phyloP scores from a whole-genome alignment of 2,888 invertebrate species.

The Drosophila tanythrix region DNA sequence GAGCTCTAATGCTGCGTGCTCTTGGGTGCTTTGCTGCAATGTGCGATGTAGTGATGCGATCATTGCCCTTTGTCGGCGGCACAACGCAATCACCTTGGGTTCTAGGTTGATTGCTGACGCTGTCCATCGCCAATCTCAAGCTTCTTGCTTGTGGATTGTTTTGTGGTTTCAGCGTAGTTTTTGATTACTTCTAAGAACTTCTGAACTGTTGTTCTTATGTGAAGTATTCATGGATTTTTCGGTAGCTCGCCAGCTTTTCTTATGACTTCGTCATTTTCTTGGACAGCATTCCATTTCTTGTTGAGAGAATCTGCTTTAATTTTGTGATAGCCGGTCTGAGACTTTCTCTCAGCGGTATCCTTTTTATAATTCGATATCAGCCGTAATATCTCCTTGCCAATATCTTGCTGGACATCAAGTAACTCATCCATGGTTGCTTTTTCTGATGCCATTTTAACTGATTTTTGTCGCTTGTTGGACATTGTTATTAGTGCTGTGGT shows the following conservation, averaged over 20 bases:
- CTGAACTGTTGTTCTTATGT: no score
- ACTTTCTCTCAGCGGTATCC: neutral
- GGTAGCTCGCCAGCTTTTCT: neutral
- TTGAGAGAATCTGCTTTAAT: neutral
- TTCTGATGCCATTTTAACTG: neutral
- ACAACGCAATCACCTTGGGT: no score
- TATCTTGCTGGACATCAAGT: slow-evolving; percentile 2
- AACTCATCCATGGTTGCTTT: neutral
- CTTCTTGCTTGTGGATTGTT: no score
- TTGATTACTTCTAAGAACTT: no score
- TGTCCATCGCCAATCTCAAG: no score
- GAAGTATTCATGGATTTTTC: neutral
- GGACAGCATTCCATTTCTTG: neutral
- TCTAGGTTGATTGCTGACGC: no score
- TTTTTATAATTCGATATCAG: neutral
- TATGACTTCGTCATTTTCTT: neutral
- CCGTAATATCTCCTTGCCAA: neutral
- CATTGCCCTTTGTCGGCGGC: no score
- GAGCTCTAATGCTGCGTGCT: no score
- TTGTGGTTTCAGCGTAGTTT: no score
- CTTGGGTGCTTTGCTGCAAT: no score
- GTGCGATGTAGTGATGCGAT: no score
- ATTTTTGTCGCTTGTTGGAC: neutral
- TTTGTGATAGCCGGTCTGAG: neutral
- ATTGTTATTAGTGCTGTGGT: neutral